Conservation (phyloP, 1,140 invertebrate genomes). For the Pissodes strobi region DNA sequence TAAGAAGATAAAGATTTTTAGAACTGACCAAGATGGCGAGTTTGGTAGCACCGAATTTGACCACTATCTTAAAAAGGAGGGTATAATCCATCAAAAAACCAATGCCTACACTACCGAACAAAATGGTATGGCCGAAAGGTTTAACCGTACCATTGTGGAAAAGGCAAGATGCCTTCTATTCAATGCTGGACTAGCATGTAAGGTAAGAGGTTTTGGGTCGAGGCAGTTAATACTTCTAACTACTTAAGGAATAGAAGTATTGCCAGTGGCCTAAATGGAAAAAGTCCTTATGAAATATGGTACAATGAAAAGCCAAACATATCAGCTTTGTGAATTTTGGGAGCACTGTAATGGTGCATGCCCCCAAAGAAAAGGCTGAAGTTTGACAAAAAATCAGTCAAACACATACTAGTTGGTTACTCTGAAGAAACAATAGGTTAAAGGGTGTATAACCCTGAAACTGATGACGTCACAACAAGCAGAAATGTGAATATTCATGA, state of each 20-base stretch:
- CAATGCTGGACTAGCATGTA: too few relatives aligned
- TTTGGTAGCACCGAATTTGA: slow-evolving; percentile 42
- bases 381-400: background rate
- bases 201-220: too few relatives aligned
- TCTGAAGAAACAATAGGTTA: slow-evolving; percentile 20
- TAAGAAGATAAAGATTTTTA: slow-evolving; percentile 49
- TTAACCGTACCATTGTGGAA: slow-evolving; percentile 5
- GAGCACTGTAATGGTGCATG: slow-evolving; percentile 1
- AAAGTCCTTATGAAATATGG: too few relatives aligned
- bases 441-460: slow-evolving; percentile 14
- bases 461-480: slow-evolving; percentile 9
- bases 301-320: too few relatives aligned
- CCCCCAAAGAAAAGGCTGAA: background rate
- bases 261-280: too few relatives aligned
- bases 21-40: slow-evolving; percentile 44
- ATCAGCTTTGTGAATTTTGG: too few relatives aligned
- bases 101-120: slow-evolving; percentile 13
- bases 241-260: too few relatives aligned
- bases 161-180: too few relatives aligned
- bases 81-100: slow-evolving; percentile 19
- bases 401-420: slow-evolving; percentile 1
- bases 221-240: too few relatives aligned
- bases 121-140: slow-evolving; percentile 5
- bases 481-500: slow-evolving; percentile 18
- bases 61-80: slow-evolving; percentile 41